Evolutionary conservation across 2,888 invertebrate species (phyloP).

Genomic region (Capitulum mitella): DNA sequence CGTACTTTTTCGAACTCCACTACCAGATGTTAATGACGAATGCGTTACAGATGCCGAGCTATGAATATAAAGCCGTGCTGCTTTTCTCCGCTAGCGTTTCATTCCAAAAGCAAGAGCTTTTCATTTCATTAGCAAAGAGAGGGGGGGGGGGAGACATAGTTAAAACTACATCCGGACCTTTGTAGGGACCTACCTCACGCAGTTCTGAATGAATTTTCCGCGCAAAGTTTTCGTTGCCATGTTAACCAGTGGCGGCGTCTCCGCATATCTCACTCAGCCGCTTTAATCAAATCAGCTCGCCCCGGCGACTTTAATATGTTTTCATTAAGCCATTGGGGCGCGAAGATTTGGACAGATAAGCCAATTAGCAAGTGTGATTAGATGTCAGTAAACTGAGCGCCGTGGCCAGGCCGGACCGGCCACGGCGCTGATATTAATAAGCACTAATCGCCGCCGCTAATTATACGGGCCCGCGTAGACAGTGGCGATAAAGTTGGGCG

Average conservation of each 20-base stretch:
- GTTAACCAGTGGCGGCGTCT: not conserved
- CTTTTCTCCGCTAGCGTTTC: too few relatives aligned
- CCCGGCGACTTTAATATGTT: slow-evolving; percentile 2
- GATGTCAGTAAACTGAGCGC: slow-evolving; percentile 17
- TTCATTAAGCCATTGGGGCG: slow-evolving; percentile 21
- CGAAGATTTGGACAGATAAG: not conserved
- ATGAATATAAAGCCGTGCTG: too few relatives aligned
- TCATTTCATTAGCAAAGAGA: too few relatives aligned
- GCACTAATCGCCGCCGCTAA: slow-evolving; percentile 16
- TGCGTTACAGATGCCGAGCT: too few relatives aligned
- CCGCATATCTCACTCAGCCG: not conserved
- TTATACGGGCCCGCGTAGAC: not conserved
- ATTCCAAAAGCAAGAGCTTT: too few relatives aligned
- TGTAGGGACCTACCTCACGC: not conserved
- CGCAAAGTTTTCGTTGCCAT: not conserved
- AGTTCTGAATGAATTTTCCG: not conserved
- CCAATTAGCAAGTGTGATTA: slow-evolving; percentile 22
- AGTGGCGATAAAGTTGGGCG: slow-evolving; percentile 1
- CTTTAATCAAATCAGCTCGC: slow-evolving; percentile 6
- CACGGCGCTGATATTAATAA: not conserved
- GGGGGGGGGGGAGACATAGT: too few relatives aligned
- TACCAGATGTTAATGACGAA: too few relatives aligned
- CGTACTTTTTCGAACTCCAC: too few relatives aligned
- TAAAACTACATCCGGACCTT: too few relatives aligned
- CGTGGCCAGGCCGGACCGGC: not conserved